Evolutionary conservation across 2,888 invertebrate genomes (phyloP).

Genomic region (Synanthedon formicaeformis): DNA sequence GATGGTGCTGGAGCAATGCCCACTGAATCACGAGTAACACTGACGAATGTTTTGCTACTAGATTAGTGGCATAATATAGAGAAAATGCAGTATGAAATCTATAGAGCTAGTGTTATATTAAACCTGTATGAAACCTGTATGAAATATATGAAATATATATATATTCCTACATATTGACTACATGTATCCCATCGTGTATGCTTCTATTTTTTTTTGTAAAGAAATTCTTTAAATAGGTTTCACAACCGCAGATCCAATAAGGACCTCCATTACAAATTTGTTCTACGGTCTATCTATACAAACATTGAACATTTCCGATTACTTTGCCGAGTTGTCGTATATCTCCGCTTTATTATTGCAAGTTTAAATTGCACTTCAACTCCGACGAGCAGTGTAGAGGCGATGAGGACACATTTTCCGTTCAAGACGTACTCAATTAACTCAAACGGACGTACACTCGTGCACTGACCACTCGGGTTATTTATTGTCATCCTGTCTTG

Average conservation of each 20-base stretch:
- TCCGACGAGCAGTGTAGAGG: background rate
- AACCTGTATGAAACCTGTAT: too few species aligned
- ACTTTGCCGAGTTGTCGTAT: background rate
- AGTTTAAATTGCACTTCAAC: background rate
- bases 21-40: constrained; percentile 14
- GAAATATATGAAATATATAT: too few species aligned
- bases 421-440: constrained; percentile 7
- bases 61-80: background rate
- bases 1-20: constrained; percentile 30
- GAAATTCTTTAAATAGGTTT: too few species aligned
- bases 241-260: too few species aligned
- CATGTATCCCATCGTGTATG: too few species aligned
- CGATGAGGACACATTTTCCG: background rate
- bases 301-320: background rate
- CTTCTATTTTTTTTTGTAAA: too few species aligned
- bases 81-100: background rate
- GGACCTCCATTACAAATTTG: too few species aligned
- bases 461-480: constrained; percentile 27
- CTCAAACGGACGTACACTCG: constrained; percentile 16
- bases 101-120: too few species aligned
- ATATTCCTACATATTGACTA: too few species aligned
- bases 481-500: constrained; percentile 38
- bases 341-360: background rate
- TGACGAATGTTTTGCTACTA: background rate
- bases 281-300: too few species aligned